Conservation (phyloP, 2,888 invertebrate species). For the Trissolcus japonicus region DNA sequence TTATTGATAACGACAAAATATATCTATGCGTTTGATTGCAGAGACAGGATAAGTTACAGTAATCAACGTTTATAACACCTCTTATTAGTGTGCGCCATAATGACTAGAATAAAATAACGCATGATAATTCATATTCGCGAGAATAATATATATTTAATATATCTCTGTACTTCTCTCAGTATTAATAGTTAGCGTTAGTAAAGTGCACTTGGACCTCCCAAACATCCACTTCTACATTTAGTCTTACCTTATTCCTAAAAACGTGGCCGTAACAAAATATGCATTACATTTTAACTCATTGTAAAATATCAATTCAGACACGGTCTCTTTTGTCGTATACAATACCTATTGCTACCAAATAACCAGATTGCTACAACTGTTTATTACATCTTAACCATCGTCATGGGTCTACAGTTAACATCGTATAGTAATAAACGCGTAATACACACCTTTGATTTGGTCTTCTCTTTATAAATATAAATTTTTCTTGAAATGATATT, state of each 20-base stretch:
- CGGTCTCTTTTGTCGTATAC: neutral
- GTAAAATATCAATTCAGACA: neutral
- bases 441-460: neutral
- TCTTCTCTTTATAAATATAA: neutral
- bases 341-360: neutral
- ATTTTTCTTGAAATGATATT: neutral
- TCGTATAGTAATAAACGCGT: neutral
- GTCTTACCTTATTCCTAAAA: slow-evolving; percentile 13
- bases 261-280: slow-evolving; percentile 9
- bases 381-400: neutral
- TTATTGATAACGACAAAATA: slow-evolving; percentile 46
- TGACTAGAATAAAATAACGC: slow-evolving; percentile 55
- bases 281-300: neutral
- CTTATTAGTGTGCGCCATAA: slow-evolving; percentile 50
- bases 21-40: slow-evolving; percentile 32
- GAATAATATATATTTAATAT: slow-evolving; percentile 28
- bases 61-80: slow-evolving; percentile 48
- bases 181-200: slow-evolving; percentile 51
- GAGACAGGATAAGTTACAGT: slow-evolving; percentile 42
- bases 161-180: slow-evolving; percentile 11
- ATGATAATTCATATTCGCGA: slow-evolving; percentile 43
- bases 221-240: slow-evolving; percentile 27
- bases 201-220: slow-evolving; percentile 49
- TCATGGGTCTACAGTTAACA: neutral
- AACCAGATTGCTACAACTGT: neutral